Percentiles rank a stretch among this genome's conserved stretches.
Evolutionary conservation across 2,113 vertebrate genomes (phyloP).

Genomic region (Passer domesticus): DNA sequence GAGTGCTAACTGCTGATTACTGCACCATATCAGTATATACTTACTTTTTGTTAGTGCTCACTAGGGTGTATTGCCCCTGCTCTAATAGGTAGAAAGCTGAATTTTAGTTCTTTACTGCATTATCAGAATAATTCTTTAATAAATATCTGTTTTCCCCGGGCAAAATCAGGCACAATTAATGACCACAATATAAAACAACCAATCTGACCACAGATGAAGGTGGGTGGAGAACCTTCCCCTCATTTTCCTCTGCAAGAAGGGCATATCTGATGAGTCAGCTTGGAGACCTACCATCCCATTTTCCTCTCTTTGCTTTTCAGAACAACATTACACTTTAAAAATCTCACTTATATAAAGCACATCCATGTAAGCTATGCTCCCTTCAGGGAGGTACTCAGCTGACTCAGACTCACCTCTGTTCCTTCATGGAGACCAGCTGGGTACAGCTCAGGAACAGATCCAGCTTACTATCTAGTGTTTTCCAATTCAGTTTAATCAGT

Average conservation of each 20-base stretch:
- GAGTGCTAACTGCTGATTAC: background rate
- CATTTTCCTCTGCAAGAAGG: background rate
- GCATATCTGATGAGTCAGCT: background rate
- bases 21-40: background rate
- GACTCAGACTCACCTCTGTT: background rate
- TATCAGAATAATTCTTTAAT: background rate
- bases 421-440: background rate
- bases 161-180: background rate
- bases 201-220: background rate
- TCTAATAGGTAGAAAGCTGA: background rate
- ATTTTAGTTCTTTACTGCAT: background rate
- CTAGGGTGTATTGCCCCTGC: background rate
- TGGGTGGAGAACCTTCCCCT: background rate
- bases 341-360: background rate
- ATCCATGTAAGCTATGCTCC: background rate
- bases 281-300: background rate
- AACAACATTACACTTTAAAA: background rate
- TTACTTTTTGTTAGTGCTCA: background rate
- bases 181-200: background rate
- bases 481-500: background rate
- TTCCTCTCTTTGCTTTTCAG: background rate
- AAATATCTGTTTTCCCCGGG: background rate
- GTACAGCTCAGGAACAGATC: background rate
- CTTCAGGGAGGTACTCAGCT: background rate
- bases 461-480: background rate